phyloP scores from a whole-genome alignment of 2,888 invertebrate species.

The Hipparchia semele region DNA sequence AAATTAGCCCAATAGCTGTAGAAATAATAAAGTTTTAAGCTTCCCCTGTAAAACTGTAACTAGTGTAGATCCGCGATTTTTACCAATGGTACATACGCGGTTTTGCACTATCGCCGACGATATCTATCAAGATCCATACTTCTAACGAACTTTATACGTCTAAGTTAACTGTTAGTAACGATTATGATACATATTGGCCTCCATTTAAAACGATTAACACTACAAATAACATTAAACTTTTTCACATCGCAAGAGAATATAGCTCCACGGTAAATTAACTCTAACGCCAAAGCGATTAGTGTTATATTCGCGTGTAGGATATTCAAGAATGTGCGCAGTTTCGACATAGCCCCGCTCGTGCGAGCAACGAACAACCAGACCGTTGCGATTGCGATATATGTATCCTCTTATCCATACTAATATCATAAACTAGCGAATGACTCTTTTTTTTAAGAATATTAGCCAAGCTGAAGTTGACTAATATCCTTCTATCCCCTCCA shows the following conservation, averaged over 20 bases:
- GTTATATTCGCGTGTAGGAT: conserved; percentile 13
- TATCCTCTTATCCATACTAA: conserved; percentile 22
- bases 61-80: no score
- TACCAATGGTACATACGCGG: no score
- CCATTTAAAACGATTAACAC: conserved; percentile 5
- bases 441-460: no score
- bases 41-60: no score
- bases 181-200: not conserved
- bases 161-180: not conserved
- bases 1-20: no score
- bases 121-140: no score
- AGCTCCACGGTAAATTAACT: not conserved
- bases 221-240: conserved; percentile 3
- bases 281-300: not conserved
- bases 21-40: no score
- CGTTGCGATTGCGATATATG: conserved; percentile 37
- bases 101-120: no score
- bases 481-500: no score
- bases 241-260: conserved; percentile 3
- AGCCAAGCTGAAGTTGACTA: no score
- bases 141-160: not conserved
- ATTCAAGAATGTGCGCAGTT: conserved; percentile 30
- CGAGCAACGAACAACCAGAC: conserved; percentile 37
- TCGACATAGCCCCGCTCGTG: conserved; percentile 35
- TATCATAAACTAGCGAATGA: no score